Evolutionary conservation across 1,140 invertebrate species (phyloP), one percentile per base, ranked within the genome.

Genomic region (Plutomurus gul): DNA sequence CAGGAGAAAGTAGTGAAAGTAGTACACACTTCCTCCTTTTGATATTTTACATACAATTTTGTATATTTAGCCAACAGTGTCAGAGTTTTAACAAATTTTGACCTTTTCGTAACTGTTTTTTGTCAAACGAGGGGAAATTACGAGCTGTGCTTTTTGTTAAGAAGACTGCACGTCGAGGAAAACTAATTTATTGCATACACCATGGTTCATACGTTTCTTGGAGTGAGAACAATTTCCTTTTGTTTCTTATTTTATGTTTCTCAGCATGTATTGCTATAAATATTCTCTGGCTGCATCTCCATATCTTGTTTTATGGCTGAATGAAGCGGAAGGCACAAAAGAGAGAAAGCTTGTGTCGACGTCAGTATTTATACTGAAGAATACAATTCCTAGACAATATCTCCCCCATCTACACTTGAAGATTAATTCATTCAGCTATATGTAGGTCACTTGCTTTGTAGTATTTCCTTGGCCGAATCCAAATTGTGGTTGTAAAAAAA

Each of bases 221-320:
- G 51, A 60, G 51, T 65, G 56, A 33, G 56, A 65, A 65, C 56
- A 65, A 65, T 65, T 65, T 65, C 56, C 56, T 65, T 65, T 65
- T 65, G 56, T 65, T 65, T 65, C 56, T 33, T 65, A 65, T 65
- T 65, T 65, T 65, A 65, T 65, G 56, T 36, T 65, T 65, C 56
- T 13, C 56, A 65, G 56, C 56, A 65, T 65, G 56, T 65, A 65
- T 65, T 27, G 56, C 56, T 65, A 65, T 65, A 65, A 65, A 65
- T 65, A 65, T 65, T 65, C n/a, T n/a, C 56, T 18, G 16, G 51
- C 56, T 65, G 36, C 56, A 65, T 65, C 56, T 65, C 56, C 56
- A 65, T 65, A 65, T 65, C 56, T 65, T 65, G 56, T 65, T 65
- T 65, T 65, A 65, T 65, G 56, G 56, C 56, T 65, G 56, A 65